Evolutionary conservation across 53 echinoderm and acorn worm genomes (phyloP).

Genomic region (Mesocentrotus franciscanus): DNA sequence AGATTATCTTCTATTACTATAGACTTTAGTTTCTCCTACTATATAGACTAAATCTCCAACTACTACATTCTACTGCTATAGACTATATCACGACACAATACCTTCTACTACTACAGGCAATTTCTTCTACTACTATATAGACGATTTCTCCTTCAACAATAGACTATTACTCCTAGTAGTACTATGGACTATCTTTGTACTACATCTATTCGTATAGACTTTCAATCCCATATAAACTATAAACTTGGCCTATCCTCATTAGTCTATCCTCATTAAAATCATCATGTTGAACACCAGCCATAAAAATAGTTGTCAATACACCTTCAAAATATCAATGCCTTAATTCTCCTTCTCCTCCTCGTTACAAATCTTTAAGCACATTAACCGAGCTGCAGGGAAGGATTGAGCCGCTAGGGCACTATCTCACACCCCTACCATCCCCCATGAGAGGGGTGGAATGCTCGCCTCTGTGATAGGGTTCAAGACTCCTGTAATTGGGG

Average conservation of each 20-base stretch:
- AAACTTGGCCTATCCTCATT: not conserved
- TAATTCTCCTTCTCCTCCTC: not conserved
- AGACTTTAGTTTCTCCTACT: too few relatives aligned
- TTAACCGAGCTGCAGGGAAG: not conserved
- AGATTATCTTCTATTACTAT: too few relatives aligned
- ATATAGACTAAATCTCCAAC: not conserved
- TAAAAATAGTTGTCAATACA: not conserved
- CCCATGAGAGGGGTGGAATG: slow-evolving; percentile 52
- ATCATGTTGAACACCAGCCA: not conserved
- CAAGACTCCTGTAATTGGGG: slow-evolving; percentile 50
- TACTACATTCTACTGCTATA: not conserved
- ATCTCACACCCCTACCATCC: slow-evolving; percentile 30
- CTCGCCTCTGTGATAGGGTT: slow-evolving; percentile 41
- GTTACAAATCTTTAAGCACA: not conserved
- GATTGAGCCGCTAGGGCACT: not conserved
- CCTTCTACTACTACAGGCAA: too few relatives aligned
- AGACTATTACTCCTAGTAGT: too few relatives aligned
- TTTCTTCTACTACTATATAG: too few relatives aligned
- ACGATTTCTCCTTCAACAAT: too few relatives aligned
- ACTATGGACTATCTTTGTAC: too few relatives aligned
- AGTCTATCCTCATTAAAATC: not conserved
- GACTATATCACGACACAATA: too few relatives aligned
- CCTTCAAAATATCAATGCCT: not conserved
- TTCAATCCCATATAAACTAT: not conserved
- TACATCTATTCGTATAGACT: too few relatives aligned